These are phyloP conservation scores for Chymomyza fuscimana DNA, from an alignment of 2,888 invertebrate genomes.

Conservation along the genomic window DNA sequence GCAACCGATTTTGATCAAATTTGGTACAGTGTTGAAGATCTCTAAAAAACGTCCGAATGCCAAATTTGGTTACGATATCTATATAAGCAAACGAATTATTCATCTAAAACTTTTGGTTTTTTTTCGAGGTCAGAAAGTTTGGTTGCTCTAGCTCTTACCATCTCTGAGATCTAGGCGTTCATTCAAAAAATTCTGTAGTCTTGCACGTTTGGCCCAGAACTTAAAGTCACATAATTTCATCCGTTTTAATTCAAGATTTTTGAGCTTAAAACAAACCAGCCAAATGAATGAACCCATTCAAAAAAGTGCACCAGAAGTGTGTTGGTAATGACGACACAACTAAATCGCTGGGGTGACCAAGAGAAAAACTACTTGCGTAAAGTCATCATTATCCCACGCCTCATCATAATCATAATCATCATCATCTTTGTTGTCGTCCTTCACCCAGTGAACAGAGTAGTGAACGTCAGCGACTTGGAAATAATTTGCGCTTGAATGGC, in stretches of 20 bases:
- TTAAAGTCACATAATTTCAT: neutral
- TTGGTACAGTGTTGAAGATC: too few relatives aligned
- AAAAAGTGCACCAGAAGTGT: slow-evolving; percentile 13
- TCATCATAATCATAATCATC: neutral
- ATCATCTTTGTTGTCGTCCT: slow-evolving; percentile 27
- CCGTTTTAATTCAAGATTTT: neutral
- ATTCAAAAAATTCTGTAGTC: too few relatives aligned
- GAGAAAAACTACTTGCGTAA: slow-evolving; percentile 29
- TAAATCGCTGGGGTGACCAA: slow-evolving; percentile 6
- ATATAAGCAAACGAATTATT: too few relatives aligned
- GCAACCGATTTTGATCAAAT: too few relatives aligned
- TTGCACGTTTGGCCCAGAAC: neutral
- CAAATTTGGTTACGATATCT: too few relatives aligned
- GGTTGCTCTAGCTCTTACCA: too few relatives aligned
- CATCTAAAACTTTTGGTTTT: too few relatives aligned
- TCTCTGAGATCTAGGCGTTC: too few relatives aligned
- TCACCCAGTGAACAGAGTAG: slow-evolving; percentile 28
- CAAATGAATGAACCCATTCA: slow-evolving; percentile 37
- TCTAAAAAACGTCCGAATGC: too few relatives aligned
- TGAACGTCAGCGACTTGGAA: slow-evolving; percentile 47
- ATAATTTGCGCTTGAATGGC: slow-evolving; percentile 57
- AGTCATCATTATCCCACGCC: neutral
- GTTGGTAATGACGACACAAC: neutral
- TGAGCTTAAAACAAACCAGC: slow-evolving; percentile 22
- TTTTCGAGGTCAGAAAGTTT: too few relatives aligned